Evolutionary conservation across 2,113 vertebrate genomes (phyloP), one percentile per base, ranked within the genome.

Genomic region (Oostethus manadensis): DNA sequence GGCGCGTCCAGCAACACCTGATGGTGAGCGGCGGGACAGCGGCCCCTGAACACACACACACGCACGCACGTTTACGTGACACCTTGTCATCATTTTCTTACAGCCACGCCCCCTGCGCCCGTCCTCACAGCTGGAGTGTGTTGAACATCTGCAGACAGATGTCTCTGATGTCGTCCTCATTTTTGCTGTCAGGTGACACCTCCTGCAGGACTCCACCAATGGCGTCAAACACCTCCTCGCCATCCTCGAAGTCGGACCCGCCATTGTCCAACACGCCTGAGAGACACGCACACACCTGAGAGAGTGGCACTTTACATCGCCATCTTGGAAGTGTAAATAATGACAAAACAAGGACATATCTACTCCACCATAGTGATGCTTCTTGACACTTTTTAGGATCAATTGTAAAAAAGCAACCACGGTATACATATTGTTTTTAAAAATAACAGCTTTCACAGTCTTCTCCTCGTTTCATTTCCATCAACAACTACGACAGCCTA

Each of bases 91-190:
- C 5, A 33, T 33, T 33, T 33, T 33, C n/a, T 10, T 17, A 9
- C 11, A 21, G 46, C 9, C n/a, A 48, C n/a, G 18, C 18, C n/a
- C 20, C 46, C 10, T 3, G 46, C 2, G 18, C 53, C 13, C 38
- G 14, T 42, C 38, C 94, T 87, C 80, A 98, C 96, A 98, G 84
- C 63, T 92, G 92, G 43, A 99, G 90, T 0, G 93, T 93, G 88
- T 94, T 94, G 88, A 94, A 99, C 93, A 99, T 94, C 81, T 93
- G 92, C 66, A 94, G 88, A 68, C 97, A 99, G 69, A 99, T 92
- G 46, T 93, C 89, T 56, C 92, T 84, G 66, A 99, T 88, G 66
- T 95, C 92, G 0, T 93, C 92, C 58, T 96, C 93, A 59, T 97
- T 95, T 58, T 97, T 98, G 49, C 81, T 86, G 89, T 96, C 94